A percentile compares a stretch with the other conserved stretches of the same genome.
phyloP scores from a whole-genome alignment of 2,113 vertebrate species.

The Pluvialis apricaria region DNA sequence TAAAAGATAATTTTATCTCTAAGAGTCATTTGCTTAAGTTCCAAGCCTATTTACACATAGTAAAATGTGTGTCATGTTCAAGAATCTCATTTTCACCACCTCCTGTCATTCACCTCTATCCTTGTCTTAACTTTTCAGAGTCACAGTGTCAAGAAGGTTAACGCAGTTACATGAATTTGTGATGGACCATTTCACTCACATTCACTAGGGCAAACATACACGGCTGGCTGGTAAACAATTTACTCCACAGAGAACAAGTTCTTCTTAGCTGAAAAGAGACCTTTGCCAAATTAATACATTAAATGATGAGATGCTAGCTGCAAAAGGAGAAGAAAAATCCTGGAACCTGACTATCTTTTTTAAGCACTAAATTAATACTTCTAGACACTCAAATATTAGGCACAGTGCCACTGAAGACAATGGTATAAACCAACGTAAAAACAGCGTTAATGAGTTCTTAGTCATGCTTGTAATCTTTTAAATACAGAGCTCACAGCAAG shows the following conservation, averaged over 20 bases:
- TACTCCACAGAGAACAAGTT: neutral
- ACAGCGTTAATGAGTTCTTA: neutral
- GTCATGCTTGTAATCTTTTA: neutral
- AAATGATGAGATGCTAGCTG: neutral
- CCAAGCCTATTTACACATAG: neutral
- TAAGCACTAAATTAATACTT: neutral
- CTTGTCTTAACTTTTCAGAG: neutral
- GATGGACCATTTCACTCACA: conserved; percentile 18
- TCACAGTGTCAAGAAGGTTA: conserved; percentile 23
- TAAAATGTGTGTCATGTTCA: neutral
- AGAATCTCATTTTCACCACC: neutral
- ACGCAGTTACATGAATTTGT: conserved; percentile 39
- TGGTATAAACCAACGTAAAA: neutral
- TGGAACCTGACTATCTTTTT: neutral
- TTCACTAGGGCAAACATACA: neutral
- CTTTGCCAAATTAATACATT: neutral
- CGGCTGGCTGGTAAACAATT: conserved; percentile 21
- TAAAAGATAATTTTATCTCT: neutral
- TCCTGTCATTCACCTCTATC: neutral
- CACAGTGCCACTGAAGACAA: neutral
- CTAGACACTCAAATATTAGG: neutral
- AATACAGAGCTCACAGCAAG: neutral
- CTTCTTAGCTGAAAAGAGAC: neutral
- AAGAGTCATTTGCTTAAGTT: neutral
- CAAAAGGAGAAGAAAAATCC: neutral